phyloP scores from a whole-genome alignment of 1,140 invertebrate genomes.

The Drepana arcuata region DNA sequence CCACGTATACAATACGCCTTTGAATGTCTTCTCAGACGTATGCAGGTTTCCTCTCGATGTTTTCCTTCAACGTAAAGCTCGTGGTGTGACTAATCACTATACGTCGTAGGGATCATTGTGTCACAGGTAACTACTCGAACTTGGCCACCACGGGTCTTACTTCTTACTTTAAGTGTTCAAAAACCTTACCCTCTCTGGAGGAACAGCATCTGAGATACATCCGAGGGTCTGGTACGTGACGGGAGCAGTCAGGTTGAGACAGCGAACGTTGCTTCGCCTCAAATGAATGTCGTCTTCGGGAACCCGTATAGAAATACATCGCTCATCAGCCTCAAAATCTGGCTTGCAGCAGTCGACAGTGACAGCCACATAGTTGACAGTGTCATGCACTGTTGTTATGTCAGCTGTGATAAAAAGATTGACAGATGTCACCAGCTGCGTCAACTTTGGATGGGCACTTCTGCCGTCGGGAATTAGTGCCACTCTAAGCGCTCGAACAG shows the following conservation, averaged over 20 bases:
- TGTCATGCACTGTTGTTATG: constrained; percentile 7
- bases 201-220: constrained; percentile 12
- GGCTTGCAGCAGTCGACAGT: constrained; percentile 1
- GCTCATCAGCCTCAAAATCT: not conserved
- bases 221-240: constrained; percentile 23
- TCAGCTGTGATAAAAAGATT: constrained; percentile 5
- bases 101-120: not conserved
- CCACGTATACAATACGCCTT: too few species aligned
- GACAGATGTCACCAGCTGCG: too few species aligned
- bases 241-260: constrained; percentile 22
- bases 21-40: too few species aligned
- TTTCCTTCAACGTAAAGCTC: not conserved
- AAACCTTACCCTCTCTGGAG: constrained; percentile 17
- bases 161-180: not conserved
- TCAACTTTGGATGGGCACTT: not conserved
- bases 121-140: too few species aligned
- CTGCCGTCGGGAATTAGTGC: constrained; percentile 5
- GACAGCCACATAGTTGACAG: constrained; percentile 2
- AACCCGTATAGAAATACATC: constrained; percentile 4
- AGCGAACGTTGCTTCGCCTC: constrained; percentile 16
- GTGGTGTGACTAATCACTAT: not conserved
- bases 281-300: constrained; percentile 15
- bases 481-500: constrained; percentile 1
- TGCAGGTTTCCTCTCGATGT: too few species aligned
- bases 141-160: too few species aligned